Conservation (phyloP, 2,888 invertebrate genomes). For the Ramazzottius varieornatus region DNA sequence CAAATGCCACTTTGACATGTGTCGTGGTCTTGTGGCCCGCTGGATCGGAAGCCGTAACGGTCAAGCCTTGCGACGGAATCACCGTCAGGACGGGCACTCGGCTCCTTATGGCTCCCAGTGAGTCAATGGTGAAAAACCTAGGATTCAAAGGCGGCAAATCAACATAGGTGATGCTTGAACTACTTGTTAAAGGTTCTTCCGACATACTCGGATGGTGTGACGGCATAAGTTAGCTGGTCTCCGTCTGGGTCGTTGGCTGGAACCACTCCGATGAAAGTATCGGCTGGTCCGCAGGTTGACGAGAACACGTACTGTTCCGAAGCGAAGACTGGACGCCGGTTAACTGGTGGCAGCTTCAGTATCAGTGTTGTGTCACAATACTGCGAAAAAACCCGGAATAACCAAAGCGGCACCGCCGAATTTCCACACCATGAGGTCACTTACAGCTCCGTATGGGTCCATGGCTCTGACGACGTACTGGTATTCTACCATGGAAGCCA, state of each 20-base stretch:
- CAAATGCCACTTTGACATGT: background rate
- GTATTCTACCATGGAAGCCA: background rate
- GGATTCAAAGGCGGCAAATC: background rate
- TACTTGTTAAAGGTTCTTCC: background rate
- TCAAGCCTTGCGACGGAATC: background rate
- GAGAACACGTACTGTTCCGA: background rate
- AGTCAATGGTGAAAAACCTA: constrained; percentile 2
- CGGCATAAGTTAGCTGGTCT: background rate
- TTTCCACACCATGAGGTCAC: background rate
- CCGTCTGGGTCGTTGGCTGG: background rate
- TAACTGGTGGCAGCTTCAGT: background rate
- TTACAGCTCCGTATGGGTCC: background rate
- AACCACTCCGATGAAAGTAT: background rate
- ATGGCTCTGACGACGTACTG: background rate
- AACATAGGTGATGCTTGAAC: background rate
- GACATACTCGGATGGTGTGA: background rate
- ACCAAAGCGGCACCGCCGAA: too few relatives aligned
- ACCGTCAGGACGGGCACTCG: background rate
- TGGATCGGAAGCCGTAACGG: background rate
- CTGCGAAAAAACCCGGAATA: background rate
- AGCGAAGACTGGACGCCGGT: background rate
- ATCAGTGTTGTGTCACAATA: background rate
- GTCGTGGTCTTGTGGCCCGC: background rate
- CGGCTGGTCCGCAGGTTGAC: background rate
- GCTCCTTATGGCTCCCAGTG: background rate